These are phyloP conservation scores for Exaiptasia diaphana DNA, from an alignment of 64 coral and sea anemone genomes.

Conservation along the genomic window DNA sequence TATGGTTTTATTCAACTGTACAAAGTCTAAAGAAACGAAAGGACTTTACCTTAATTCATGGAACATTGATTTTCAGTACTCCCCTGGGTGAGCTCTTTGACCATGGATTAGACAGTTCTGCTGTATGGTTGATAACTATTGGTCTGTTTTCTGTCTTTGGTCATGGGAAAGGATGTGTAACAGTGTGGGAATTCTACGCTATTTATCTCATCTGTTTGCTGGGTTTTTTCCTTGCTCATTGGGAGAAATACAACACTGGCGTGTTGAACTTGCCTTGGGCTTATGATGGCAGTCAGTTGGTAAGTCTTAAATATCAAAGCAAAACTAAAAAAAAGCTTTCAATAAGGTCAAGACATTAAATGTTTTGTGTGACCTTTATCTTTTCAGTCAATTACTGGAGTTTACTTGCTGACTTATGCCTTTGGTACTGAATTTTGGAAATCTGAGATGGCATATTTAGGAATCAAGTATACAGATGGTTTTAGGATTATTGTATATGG, in stretches of 20 bases:
- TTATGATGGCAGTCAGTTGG: conserved; percentile 91
- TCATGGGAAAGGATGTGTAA: conserved; percentile 44
- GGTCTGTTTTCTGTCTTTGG: conserved; percentile 82
- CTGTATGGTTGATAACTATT: conserved; percentile 82
- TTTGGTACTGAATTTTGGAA: conserved; percentile 75
- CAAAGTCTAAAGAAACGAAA: no score
- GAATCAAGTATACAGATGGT: conserved; percentile 42
- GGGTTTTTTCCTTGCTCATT: conserved; percentile 84
- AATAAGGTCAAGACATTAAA: neutral
- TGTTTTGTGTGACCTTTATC: neutral
- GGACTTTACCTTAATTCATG: no score
- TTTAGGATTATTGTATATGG: conserved; percentile 65
- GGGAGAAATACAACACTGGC: conserved; percentile 98
- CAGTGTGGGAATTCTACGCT: conserved; percentile 63
- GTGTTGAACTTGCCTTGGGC: conserved; percentile 86
- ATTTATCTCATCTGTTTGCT: conserved; percentile 64
- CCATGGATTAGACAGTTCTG: conserved; percentile 92
- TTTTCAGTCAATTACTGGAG: conserved; percentile 57
- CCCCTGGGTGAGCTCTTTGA: conserved; percentile 97
- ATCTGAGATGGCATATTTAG: conserved; percentile 32
- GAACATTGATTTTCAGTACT: conserved; percentile 87
- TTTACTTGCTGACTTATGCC: conserved; percentile 55
- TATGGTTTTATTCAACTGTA: no score
- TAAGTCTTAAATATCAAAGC: conserved; percentile 13
- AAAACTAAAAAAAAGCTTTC: neutral